A percentile compares a stretch with the other conserved stretches of the same genome.
Conservation (phyloP, 2,797 vertebrate species). For the Naso thynnoides region DNA sequence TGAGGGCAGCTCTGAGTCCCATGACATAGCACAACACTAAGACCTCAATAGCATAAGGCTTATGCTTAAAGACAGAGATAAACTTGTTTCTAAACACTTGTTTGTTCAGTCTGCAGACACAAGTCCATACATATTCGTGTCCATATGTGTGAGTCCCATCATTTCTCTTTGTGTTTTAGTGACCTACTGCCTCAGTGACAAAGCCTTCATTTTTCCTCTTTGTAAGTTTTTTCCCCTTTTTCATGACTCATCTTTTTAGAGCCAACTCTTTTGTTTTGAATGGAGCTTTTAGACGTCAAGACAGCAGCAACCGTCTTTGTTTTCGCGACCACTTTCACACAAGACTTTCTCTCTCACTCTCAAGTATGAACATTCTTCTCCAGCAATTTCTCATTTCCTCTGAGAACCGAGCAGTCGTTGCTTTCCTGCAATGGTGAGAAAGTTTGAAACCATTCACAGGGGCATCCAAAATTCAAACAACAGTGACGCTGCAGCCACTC, state of each 20-base stretch:
- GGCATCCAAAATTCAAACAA: conserved; percentile 42
- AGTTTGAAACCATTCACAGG: conserved; percentile 64
- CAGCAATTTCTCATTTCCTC: conserved; percentile 62
- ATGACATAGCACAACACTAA: conserved; percentile 75
- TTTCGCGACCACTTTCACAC: neutral
- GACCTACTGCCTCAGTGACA: conserved; percentile 57
- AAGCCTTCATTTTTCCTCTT: conserved; percentile 47
- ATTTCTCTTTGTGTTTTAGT: conserved; percentile 61
- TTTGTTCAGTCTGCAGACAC: conserved; percentile 59
- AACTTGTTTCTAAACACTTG: conserved; percentile 66
- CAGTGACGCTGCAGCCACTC: conserved; percentile 15
- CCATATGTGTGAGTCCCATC: conserved; percentile 49
- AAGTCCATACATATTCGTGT: conserved; percentile 46
- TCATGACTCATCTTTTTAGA: conserved; percentile 65
- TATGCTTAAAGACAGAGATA: conserved; percentile 68
- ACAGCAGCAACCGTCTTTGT: conserved; percentile 24
- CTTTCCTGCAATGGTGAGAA: conserved; percentile 71
- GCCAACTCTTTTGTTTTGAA: conserved; percentile 39
- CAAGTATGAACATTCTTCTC: conserved; percentile 40
- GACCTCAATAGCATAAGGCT: conserved; percentile 72
- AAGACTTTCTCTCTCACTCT: conserved; percentile 23
- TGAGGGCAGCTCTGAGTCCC: conserved; percentile 60
- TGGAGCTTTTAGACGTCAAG: conserved; percentile 24
- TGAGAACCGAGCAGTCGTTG: conserved; percentile 57
- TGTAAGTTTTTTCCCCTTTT: conserved; percentile 14